phyloP scores from a whole-genome alignment of 2,888 invertebrate species.

The Napeogenes inachia region DNA sequence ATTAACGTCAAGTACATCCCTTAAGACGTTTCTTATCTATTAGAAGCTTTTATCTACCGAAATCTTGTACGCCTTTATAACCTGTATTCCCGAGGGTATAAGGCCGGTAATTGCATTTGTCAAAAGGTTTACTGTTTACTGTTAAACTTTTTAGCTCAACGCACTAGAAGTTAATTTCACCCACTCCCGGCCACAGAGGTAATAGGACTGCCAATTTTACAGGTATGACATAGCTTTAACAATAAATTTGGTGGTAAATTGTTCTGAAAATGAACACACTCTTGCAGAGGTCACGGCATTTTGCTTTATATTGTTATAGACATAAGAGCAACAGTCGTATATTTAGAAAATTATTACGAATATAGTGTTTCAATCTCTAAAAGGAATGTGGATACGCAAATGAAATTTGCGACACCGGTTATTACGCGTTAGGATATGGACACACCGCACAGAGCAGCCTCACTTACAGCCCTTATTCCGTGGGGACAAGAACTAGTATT shows the following conservation, averaged over 20 bases:
- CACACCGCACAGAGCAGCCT: background rate
- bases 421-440: slow-evolving; percentile 16
- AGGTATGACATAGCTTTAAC: slow-evolving; percentile 29
- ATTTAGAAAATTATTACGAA: slow-evolving; percentile 11
- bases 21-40: slow-evolving; percentile 18
- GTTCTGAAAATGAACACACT: slow-evolving; percentile 7
- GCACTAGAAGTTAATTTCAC: slow-evolving; percentile 33
- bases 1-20: slow-evolving; percentile 28
- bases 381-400: slow-evolving; percentile 26
- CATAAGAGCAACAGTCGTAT: slow-evolving; percentile 10
- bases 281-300: background rate
- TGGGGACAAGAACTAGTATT: background rate
- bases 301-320: slow-evolving; percentile 11
- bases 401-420: slow-evolving; percentile 26
- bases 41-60: slow-evolving; percentile 16
- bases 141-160: slow-evolving; percentile 21
- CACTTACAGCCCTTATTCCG: background rate
- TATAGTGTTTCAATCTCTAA: slow-evolving; percentile 19
- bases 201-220: slow-evolving; percentile 35
- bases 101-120: slow-evolving; percentile 18
- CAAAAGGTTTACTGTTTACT: slow-evolving; percentile 6
- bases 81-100: slow-evolving; percentile 19
- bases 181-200: slow-evolving; percentile 33
- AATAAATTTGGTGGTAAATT: slow-evolving; percentile 22
- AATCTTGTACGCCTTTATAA: slow-evolving; percentile 19